Base-by-base conservation (phyloP, 2,797 vertebrate species). In the Tarsius wallacei region DNA sequence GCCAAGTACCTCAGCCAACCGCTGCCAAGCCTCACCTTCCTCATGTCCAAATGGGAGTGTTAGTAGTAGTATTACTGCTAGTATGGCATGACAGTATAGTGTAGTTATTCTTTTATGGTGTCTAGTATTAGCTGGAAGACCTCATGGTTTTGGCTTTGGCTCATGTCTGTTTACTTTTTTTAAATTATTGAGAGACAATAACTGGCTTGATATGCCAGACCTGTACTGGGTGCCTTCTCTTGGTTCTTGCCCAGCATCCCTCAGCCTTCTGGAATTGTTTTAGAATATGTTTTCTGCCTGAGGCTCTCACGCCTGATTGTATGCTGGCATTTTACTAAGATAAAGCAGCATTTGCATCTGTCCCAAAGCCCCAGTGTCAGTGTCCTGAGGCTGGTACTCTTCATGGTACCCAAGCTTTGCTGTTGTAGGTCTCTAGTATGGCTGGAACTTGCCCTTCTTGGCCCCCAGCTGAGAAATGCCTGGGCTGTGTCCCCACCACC, bases 291-390 rank as follows among this genome's bases (percentile, higher is more conserved):
- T 93, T 84, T 93, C 64, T 64, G 12, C 22, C 64, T 59, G n/a
- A 73, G 64, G 51, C 64, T 55, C 64, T 90, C 55, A 81, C 26
- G 78, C 49, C 36, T n/a, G 80, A 47, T 89, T 83, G 70, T 74
- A 59, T 64, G 55, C 76, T 85, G 59, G 24, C 8, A 42, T 87
- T 97, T 96, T 91, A 89, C 36, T 78, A 86, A 87, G 93, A 74
- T 59, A 21, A 87, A 87, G 42, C 55, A 57, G 28, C 21, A 74
- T 96, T 66, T 76, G n/a, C 17, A 16, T 68, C 47, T n/a, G 9
- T 26, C 19, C 15, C 36, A 68, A 70, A 95, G 42, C 36, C 42
- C 24, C n/a, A 36, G 3, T 14, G 26, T 71, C 55, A 63, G 36
- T 51, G 0, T 47, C 15, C 66, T 63, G 49, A 66, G 47, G 5